These are phyloP conservation scores for Syngnathus acus DNA, from an alignment of 2,797 vertebrate species.

Conservation along the genomic window DNA sequence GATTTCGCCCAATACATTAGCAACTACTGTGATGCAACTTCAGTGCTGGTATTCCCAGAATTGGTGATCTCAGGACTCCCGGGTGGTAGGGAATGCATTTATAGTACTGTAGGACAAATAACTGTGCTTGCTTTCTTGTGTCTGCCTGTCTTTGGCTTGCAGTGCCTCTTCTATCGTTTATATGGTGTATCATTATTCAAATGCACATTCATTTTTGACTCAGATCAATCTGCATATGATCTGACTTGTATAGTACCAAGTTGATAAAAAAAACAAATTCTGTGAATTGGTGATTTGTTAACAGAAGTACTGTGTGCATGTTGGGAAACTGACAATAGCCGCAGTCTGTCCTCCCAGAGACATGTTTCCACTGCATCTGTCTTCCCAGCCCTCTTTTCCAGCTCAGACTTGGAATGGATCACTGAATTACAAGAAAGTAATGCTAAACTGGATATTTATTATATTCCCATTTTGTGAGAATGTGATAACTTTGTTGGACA, in stretches of 20 bases:
- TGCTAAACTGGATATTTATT: slow-evolving; percentile 20
- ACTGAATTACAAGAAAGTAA: slow-evolving; percentile 12
- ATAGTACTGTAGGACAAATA: neutral
- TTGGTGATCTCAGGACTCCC: neutral
- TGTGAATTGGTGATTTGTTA: neutral
- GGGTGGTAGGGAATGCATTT: neutral
- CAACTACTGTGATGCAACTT: neutral
- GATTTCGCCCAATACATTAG: neutral
- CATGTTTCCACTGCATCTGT: neutral
- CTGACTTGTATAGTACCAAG: neutral
- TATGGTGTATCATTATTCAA: neutral
- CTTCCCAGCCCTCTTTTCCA: slow-evolving; percentile 5
- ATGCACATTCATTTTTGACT: neutral
- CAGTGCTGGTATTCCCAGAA: neutral
- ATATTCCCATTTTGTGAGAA: slow-evolving; percentile 18
- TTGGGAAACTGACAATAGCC: neutral
- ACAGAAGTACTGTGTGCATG: neutral
- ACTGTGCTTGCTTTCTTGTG: neutral
- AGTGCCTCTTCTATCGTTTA: neutral
- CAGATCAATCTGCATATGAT: neutral
- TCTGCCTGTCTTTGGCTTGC: neutral
- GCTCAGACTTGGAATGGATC: slow-evolving; percentile 7
- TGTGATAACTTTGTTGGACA: slow-evolving; percentile 16
- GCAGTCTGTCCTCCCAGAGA: neutral
- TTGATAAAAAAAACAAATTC: neutral